Percentiles rank a stretch among this genome's conserved stretches.
phyloP scores from a whole-genome alignment of 2,113 vertebrate genomes.

The Passer montanus region DNA sequence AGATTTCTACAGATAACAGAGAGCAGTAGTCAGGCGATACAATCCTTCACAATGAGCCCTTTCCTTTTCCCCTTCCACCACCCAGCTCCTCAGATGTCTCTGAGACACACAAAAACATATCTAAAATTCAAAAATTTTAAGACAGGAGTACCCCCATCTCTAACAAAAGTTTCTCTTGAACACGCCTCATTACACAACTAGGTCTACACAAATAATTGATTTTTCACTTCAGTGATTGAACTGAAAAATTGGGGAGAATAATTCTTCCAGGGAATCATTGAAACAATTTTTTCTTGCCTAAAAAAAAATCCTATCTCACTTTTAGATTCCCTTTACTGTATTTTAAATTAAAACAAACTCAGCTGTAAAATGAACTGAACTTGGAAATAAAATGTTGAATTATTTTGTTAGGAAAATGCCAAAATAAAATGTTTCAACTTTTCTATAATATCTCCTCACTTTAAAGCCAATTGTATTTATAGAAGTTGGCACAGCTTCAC shows the following conservation, averaged over 20 bases:
- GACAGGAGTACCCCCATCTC: neutral
- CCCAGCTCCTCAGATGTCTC: neutral
- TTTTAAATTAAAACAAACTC: neutral
- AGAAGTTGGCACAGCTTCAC: neutral
- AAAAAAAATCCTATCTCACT: neutral
- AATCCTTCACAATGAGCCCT: neutral
- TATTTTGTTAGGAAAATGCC: neutral
- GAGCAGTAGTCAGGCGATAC: neutral
- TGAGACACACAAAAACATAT: neutral
- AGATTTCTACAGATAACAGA: neutral
- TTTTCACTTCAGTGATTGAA: conserved; percentile 49
- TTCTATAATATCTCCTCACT: neutral
- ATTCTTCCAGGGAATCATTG: neutral
- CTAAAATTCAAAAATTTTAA: neutral
- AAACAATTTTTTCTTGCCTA: neutral
- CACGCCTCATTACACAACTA: conserved; percentile 42
- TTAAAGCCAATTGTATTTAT: neutral
- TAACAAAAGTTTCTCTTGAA: neutral
- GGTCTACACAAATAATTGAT: conserved; percentile 31
- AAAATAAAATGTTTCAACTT: neutral
- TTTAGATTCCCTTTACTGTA: neutral
- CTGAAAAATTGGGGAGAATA: neutral
- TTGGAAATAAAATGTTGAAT: neutral
- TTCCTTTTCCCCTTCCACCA: neutral
- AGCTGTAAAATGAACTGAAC: neutral